These are phyloP conservation scores for Caradrina kadenii DNA, from an alignment of 2,888 invertebrate genomes.

Conservation along the genomic window DNA sequence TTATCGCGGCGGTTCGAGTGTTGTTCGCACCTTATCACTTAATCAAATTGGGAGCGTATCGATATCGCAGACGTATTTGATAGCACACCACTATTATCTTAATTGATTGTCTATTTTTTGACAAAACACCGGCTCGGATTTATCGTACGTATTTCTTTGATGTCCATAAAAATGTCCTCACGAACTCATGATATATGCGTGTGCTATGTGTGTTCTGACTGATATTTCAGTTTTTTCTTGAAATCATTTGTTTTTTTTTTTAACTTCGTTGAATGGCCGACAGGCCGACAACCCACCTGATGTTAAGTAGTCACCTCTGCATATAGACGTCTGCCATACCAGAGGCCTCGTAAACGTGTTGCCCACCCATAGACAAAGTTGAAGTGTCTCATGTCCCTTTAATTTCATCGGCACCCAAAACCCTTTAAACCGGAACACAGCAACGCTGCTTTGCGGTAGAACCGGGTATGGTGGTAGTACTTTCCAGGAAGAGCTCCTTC, in stretches of 20 bases:
- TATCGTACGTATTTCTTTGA: conserved; percentile 72
- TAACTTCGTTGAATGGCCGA: too few species aligned
- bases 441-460: too few species aligned
- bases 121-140: conserved; percentile 80
- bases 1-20: conserved; percentile 87
- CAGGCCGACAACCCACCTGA: too few species aligned
- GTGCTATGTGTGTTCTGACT: conserved; percentile 17
- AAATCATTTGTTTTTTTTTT: conserved; percentile 1
- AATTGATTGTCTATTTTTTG: conserved; percentile 88
- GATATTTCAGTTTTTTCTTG: conserved; percentile 6
- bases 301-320: too few species aligned
- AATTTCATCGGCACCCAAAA: too few species aligned
- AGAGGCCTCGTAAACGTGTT: too few species aligned
- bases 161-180: conserved; percentile 68
- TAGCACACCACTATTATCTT: conserved; percentile 86
- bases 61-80: conserved; percentile 85
- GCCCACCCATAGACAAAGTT: too few species aligned
- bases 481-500: not conserved
- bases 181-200: conserved; percentile 46
- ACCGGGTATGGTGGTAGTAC: too few species aligned
- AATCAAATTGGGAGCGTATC: conserved; percentile 89
- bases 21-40: conserved; percentile 85
- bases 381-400: too few species aligned
- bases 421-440: too few species aligned
- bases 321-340: too few species aligned